These are phyloP conservation scores for Mesoclemmys tuberculata DNA, from an alignment of 2,113 vertebrate species.

Conservation along the genomic window DNA sequence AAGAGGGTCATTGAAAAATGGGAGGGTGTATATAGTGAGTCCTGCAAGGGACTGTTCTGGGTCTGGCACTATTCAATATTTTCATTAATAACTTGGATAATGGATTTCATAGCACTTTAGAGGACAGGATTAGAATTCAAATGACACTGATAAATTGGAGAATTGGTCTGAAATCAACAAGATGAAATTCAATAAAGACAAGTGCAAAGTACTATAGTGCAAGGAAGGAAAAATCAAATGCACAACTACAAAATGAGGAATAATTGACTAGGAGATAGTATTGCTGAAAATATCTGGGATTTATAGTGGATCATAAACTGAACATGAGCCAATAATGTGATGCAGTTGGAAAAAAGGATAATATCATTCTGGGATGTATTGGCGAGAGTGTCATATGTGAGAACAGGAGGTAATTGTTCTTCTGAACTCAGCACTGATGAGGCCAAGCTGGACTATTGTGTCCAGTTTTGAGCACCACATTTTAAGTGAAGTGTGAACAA, in stretches of 20 bases:
- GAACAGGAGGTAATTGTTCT: not conserved
- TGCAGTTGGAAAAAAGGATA: no score
- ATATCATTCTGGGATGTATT: no score
- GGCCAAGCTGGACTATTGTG: not conserved
- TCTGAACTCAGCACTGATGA: not conserved
- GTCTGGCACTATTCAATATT: not conserved
- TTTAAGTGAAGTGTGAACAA: not conserved
- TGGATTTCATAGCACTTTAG: not conserved
- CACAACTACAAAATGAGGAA: not conserved
- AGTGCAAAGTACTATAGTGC: not conserved
- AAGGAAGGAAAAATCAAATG: not conserved
- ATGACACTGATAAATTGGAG: not conserved
- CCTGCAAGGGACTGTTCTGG: not conserved
- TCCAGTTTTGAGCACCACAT: not conserved
- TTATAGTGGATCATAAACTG: not conserved
- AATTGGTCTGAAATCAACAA: not conserved
- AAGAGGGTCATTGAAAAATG: not conserved
- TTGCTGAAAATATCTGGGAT: not conserved
- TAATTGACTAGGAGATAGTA: not conserved
- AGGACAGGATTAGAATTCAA: not conserved
- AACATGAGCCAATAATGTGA: no score
- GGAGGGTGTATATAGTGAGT: not conserved
- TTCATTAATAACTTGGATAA: not conserved
- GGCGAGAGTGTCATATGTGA: no score
- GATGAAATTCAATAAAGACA: not conserved